These are phyloP conservation scores for Lingula anatina DNA, from an alignment of 2,888 invertebrate species.

Conservation along the genomic window DNA sequence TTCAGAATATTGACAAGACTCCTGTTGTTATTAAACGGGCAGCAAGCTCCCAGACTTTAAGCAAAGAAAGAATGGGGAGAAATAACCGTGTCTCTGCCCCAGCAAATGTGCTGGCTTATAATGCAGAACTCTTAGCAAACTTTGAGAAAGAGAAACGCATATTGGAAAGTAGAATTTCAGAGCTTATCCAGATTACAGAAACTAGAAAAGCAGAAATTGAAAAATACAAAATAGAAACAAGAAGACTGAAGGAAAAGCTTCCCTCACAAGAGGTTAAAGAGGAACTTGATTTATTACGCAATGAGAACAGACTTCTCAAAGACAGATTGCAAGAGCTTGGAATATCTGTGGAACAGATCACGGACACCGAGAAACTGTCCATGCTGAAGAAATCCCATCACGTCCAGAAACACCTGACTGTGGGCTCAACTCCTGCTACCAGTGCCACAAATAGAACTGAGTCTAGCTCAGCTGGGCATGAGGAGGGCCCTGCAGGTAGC, in stretches of 20 bases:
- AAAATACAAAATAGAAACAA: conserved; percentile 53
- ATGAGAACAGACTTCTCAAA: conserved; percentile 48
- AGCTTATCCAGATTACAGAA: conserved; percentile 52
- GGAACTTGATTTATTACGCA: conserved; percentile 41
- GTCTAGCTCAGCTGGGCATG: background rate
- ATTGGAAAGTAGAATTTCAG: conserved; percentile 52
- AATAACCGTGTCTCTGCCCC: conserved; percentile 39
- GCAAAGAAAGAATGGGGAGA: conserved; percentile 30
- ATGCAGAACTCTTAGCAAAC: conserved; percentile 49
- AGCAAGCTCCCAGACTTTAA: conserved; percentile 49
- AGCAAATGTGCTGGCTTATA: conserved; percentile 48
- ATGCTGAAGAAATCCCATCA: conserved; percentile 42
- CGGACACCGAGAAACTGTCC: conserved; percentile 52
- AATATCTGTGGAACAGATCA: conserved; percentile 48
- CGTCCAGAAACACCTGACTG: background rate
- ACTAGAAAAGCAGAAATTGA: conserved; percentile 54
- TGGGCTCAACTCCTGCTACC: too few relatives aligned
- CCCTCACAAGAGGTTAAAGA: conserved; percentile 30
- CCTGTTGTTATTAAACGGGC: conserved; percentile 37
- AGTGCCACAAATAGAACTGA: background rate
- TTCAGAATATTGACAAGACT: conserved; percentile 41
- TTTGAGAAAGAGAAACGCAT: conserved; percentile 52
- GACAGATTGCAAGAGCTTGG: conserved; percentile 50
- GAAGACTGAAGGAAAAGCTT: conserved; percentile 44
- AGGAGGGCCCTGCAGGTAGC: background rate